Conservation (phyloP, 2,797 vertebrate genomes). For the Clarias platycephalus region DNA sequence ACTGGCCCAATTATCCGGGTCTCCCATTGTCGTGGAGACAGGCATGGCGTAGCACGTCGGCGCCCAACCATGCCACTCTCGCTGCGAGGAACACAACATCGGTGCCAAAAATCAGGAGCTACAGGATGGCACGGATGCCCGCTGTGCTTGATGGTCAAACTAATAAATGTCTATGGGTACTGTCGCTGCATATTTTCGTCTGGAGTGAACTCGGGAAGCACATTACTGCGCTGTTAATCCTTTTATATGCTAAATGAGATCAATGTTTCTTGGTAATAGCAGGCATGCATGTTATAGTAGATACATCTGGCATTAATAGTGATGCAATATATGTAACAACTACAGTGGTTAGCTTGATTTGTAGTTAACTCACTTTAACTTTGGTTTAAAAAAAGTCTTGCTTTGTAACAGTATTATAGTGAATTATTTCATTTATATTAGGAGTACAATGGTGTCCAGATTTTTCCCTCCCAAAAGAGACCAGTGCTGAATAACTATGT, state of each 20-base stretch:
- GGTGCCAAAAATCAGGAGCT: slow-evolving; percentile 23
- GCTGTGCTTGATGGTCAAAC: slow-evolving; percentile 51
- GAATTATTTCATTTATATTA: too few relatives aligned
- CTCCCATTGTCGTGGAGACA: slow-evolving; percentile 43
- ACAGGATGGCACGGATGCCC: slow-evolving; percentile 34
- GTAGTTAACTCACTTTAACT: background rate
- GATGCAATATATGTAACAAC: background rate
- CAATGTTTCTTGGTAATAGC: background rate
- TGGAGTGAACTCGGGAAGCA: background rate
- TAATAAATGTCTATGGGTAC: slow-evolving; percentile 52
- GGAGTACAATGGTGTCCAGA: too few relatives aligned
- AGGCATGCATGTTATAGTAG: background rate
- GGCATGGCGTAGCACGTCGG: slow-evolving; percentile 25
- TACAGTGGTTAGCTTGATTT: background rate
- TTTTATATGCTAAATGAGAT: background rate
- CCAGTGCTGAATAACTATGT: too few relatives aligned
- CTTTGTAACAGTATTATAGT: background rate
- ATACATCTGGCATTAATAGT: too few relatives aligned
- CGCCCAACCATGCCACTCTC: slow-evolving; percentile 27
- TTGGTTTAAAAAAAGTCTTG: background rate
- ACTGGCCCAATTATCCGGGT: slow-evolving; percentile 41
- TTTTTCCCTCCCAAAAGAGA: too few relatives aligned
- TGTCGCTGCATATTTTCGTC: slow-evolving; percentile 40
- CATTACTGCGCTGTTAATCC: background rate
- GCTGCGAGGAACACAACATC: slow-evolving; percentile 14